Conservation (phyloP, 2,797 vertebrate species). For the Eleutherodactylus coqui region DNA sequence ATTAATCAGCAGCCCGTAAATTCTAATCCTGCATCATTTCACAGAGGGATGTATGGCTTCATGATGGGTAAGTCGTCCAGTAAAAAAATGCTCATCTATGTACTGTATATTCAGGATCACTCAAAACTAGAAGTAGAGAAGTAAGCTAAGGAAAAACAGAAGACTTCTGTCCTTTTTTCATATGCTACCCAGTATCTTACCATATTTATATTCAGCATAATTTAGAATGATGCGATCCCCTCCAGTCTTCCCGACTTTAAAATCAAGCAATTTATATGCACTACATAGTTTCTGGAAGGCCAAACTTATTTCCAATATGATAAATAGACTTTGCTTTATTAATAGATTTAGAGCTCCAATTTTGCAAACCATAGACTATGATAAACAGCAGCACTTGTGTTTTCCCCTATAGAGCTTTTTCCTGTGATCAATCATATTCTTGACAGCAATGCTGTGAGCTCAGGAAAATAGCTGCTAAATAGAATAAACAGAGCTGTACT, state of each 20-base stretch:
- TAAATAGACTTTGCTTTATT: not conserved
- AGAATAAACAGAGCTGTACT: not conserved
- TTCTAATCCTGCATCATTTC: not conserved
- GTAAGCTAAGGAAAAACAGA: no score
- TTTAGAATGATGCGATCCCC: not conserved
- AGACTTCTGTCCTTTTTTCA: not conserved
- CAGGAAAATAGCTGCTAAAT: not conserved
- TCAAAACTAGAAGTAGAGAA: no score
- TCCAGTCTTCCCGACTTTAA: not conserved
- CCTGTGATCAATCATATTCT: not conserved
- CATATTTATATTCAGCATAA: not conserved
- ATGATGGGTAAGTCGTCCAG: no score
- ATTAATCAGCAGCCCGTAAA: not conserved
- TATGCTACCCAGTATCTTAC: not conserved
- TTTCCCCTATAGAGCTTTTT: not conserved
- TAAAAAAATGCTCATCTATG: no score
- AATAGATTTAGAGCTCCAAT: not conserved
- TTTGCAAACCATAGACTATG: not conserved
- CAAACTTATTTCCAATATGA: not conserved
- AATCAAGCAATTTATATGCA: not conserved
- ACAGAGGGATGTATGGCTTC: not conserved
- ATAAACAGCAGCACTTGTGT: slow-evolving; percentile 4
- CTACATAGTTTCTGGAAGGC: not conserved
- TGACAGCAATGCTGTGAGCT: not conserved
- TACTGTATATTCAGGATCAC: no score